A percentile compares a stretch with the other conserved stretches of the same genome.
Evolutionary conservation across 64 coral and sea anemone species (phyloP).

Genomic region (Acropora tenuis): DNA sequence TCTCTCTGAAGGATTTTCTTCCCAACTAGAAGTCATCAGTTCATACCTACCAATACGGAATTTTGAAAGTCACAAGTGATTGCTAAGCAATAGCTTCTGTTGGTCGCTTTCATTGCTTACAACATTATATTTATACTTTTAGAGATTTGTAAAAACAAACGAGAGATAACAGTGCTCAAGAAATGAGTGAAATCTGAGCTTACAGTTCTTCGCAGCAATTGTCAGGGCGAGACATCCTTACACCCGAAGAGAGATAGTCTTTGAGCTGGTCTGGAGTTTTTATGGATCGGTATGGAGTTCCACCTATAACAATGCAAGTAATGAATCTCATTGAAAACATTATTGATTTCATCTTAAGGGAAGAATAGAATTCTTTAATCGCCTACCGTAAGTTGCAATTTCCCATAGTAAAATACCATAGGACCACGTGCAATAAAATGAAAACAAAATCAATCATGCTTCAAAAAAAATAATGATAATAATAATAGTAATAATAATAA

Average conservation of each 20-base stretch:
- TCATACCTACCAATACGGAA: neutral
- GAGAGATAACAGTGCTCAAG: too few species aligned
- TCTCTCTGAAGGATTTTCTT: constrained; percentile 19
- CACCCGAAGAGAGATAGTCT: neutral
- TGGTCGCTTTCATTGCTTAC: too few species aligned
- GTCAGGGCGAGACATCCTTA: constrained; percentile 6
- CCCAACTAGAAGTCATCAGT: neutral
- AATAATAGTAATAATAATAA: too few species aligned
- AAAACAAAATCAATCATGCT: neutral
- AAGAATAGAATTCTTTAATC: neutral
- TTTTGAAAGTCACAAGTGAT: too few species aligned
- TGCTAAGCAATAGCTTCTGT: too few species aligned
- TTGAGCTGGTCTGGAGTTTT: neutral
- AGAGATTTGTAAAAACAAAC: too few species aligned
- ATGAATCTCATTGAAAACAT: neutral
- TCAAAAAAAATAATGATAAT: too few species aligned
- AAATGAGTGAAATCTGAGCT: neutral
- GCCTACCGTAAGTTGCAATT: constrained; percentile 50
- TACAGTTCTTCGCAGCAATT: neutral
- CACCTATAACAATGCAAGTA: neutral
- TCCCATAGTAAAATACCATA: constrained; percentile 64
- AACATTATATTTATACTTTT: too few species aligned
- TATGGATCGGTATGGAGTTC: constrained; percentile 12
- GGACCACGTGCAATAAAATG: constrained; percentile 30
- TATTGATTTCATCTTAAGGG: neutral